Conservation (phyloP, 2,113 vertebrate species). For the Ovis canadensis region DNA sequence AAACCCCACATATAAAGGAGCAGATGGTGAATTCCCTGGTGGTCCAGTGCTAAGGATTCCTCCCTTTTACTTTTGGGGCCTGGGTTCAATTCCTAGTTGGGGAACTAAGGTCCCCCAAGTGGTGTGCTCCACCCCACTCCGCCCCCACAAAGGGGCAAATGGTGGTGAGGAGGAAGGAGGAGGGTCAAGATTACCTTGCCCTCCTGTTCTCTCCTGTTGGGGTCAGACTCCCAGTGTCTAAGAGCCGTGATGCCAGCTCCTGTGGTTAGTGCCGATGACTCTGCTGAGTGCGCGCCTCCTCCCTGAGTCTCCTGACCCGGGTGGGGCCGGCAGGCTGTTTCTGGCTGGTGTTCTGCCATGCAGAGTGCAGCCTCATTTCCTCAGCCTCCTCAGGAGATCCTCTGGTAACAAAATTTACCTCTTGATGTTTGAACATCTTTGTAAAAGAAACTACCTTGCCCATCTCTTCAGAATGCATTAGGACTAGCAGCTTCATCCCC, state of each 20-base stretch:
- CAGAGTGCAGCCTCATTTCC: neutral
- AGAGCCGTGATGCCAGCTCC: neutral
- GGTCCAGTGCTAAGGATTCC: neutral
- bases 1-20: neutral
- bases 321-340: rapidly evolving
- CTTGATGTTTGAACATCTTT: neutral
- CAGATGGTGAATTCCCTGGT: neutral
- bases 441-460: neutral
- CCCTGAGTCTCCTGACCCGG: neutral
- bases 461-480: neutral
- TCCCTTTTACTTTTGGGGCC: neutral
- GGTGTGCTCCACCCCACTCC: neutral
- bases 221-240: neutral
- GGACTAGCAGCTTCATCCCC: neutral
- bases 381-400: neutral
- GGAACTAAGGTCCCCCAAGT: neutral
- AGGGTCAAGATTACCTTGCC: neutral
- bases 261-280: neutral
- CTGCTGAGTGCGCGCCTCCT: neutral
- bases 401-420: neutral
- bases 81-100: neutral
- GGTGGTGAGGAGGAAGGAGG: neutral
- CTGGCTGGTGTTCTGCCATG: neutral
- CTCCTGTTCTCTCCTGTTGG: neutral
- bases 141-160: neutral